phyloP scores from a whole-genome alignment of 2,888 invertebrate species.

The Augiades crinisus region DNA sequence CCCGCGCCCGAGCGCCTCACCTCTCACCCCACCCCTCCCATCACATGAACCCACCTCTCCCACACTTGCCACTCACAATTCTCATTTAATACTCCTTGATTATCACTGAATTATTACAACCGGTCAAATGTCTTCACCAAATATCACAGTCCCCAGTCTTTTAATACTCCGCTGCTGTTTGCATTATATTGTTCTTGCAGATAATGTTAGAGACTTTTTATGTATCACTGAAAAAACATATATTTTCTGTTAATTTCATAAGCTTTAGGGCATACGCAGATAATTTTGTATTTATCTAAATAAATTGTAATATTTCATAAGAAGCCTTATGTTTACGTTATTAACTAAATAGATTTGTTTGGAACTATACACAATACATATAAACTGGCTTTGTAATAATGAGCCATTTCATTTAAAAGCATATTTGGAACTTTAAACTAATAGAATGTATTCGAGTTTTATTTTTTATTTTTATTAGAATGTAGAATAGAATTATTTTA shows the following conservation, averaged over 20 bases:
- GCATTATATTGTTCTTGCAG: slow-evolving; percentile 23
- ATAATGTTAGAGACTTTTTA: not conserved
- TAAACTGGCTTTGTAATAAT: no score
- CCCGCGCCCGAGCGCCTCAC: slow-evolving; percentile 78
- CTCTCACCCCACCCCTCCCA: slow-evolving; percentile 79
- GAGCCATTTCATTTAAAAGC: no score
- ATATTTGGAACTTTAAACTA: no score
- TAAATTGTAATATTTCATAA: no score
- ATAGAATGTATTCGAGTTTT: no score
- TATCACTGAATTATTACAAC: slow-evolving; percentile 19
- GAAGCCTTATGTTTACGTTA: no score
- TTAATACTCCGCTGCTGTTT: slow-evolving; percentile 27
- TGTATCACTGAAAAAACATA: slow-evolving; percentile 29
- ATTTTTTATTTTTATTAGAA: no score
- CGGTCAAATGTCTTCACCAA: slow-evolving; percentile 22
- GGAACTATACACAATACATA: no score
- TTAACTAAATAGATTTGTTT: no score
- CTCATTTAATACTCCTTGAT: slow-evolving; percentile 37
- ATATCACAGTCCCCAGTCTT: slow-evolving; percentile 17
- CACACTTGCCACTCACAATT: slow-evolving; percentile 53
- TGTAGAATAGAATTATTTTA: no score
- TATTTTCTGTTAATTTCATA: not conserved
- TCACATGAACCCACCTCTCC: slow-evolving; percentile 64
- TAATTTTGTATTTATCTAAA: no score
- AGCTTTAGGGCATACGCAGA: not conserved